These are phyloP conservation scores for Sarcophilus harrisii DNA, from an alignment of 2,797 vertebrate species.

Conservation along the genomic window DNA sequence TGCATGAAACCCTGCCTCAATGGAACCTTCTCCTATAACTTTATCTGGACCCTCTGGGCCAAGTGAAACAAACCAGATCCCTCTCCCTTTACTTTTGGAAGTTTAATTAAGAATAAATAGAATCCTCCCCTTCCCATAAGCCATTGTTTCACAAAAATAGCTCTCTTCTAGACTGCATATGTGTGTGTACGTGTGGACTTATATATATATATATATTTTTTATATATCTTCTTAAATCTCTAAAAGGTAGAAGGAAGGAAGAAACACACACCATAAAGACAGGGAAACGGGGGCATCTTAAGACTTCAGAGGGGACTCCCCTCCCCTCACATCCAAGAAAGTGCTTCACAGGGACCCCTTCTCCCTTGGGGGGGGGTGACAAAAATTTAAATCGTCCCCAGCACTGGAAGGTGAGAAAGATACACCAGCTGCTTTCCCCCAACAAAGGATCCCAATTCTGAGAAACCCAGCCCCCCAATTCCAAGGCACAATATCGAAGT, in stretches of 20 bases:
- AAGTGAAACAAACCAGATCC: background rate
- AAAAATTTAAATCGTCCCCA: background rate
- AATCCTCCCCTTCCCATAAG: background rate
- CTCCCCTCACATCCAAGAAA: background rate
- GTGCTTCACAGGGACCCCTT: background rate
- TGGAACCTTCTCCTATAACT: background rate
- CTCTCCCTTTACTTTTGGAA: background rate
- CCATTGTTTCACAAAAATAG: background rate
- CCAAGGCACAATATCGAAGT: background rate
- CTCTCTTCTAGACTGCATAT: background rate
- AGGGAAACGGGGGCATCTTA: background rate
- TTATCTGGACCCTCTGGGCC: background rate
- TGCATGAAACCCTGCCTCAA: background rate
- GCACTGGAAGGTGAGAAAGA: background rate
- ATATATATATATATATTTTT: background rate
- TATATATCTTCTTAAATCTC: background rate
- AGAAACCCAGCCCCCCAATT: background rate
- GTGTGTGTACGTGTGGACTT: background rate
- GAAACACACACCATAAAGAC: background rate
- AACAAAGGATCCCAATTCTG: background rate
- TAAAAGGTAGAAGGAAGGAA: background rate
- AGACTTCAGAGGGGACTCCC: background rate
- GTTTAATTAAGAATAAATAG: slow-evolving; percentile 4
- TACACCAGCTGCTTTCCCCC: background rate
- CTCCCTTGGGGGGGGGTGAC: background rate